phyloP scores from a whole-genome alignment of 2,888 invertebrate species.

The Thereva nobilitata region DNA sequence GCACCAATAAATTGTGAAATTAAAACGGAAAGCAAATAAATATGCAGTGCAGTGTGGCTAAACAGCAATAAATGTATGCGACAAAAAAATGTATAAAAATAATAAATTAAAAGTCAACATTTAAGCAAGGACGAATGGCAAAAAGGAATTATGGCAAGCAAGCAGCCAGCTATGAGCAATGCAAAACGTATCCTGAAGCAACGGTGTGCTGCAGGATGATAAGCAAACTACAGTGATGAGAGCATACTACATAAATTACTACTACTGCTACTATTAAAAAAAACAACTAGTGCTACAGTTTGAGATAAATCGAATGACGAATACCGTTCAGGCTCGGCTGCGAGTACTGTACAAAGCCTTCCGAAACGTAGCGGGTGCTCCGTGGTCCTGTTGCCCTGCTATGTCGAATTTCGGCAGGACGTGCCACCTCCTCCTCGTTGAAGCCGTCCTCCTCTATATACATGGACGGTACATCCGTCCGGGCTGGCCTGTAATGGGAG shows the following conservation, averaged over 20 bases:
- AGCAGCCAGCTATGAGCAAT: slow-evolving; percentile 3
- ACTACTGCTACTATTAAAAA: slow-evolving; percentile 9
- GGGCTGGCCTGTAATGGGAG: slow-evolving; percentile 52
- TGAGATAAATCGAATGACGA: slow-evolving; percentile 56
- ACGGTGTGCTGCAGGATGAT: slow-evolving; percentile 18
- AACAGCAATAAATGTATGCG: too few relatives aligned
- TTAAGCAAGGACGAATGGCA: not conserved
- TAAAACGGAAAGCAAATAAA: slow-evolving; percentile 22
- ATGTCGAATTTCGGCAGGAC: slow-evolving; percentile 47
- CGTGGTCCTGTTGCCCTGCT: slow-evolving; percentile 47
- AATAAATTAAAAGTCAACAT: slow-evolving; percentile 20
- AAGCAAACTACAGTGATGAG: slow-evolving; percentile 26
- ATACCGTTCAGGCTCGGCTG: slow-evolving; percentile 60
- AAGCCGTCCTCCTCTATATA: slow-evolving; percentile 59
- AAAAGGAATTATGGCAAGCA: slow-evolving; percentile 17
- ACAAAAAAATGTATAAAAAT: not conserved
- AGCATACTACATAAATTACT: slow-evolving; percentile 31
- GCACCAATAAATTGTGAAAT: slow-evolving; percentile 17
- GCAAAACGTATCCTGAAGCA: not conserved
- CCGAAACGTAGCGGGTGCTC: slow-evolving; percentile 54
- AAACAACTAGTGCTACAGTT: slow-evolving; percentile 48
- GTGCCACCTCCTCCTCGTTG: slow-evolving; percentile 54
- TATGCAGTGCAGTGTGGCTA: not conserved
- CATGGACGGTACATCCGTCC: slow-evolving; percentile 59
- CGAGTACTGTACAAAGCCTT: slow-evolving; percentile 59